Evolutionary conservation across 2,797 vertebrate genomes (phyloP), one percentile per base, ranked within the genome.

Genomic region (Leontopithecus rosalia): DNA sequence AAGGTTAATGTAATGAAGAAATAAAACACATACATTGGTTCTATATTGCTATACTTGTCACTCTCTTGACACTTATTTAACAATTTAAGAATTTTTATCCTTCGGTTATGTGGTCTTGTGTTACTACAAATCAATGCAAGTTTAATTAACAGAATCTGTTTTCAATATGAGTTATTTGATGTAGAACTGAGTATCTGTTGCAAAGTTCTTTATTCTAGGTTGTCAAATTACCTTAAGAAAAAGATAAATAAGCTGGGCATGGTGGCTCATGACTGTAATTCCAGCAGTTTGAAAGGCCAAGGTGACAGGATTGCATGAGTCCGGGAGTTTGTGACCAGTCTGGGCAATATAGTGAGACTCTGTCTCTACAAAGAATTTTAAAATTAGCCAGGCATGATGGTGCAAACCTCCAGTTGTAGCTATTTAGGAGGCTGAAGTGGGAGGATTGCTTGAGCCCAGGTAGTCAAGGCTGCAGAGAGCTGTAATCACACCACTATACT

Each of bases 201-300:
- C 33, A 85, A 81, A 93, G 22, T 83, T 75, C n/a, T 93, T 93
- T 79, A n/a, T 15, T 95, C 13, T 70, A 72, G 50, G 41, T 96
- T 85, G 58, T 39, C 48, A 89, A 94, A 75, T 88, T 73, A 64
- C 2, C 88, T 91, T 46, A 41, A 58, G 33, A 86, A 75, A 89
- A 90, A 76, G 28, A 83, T 58, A 86, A 26, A 73, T 70, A 70
- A n/a, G 67, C 19, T 36, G 70, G 15, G 15, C 64, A n/a, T 67
- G 33, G 64, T 67, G 30, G 64, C 33, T 67, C 7, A 67, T 67
- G 64, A 33, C 15, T n/a, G 15, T 67, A 67, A n/a, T 67, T 33
- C 64, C 33, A 67, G 64, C 64, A 19, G 33, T n/a, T 67, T 67
- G 33, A 67, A 67, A 67, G 8, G 64, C 17, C 64, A 67, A 67